phyloP scores from a whole-genome alignment of 2,113 vertebrate genomes.

The Phasianus colchicus region DNA sequence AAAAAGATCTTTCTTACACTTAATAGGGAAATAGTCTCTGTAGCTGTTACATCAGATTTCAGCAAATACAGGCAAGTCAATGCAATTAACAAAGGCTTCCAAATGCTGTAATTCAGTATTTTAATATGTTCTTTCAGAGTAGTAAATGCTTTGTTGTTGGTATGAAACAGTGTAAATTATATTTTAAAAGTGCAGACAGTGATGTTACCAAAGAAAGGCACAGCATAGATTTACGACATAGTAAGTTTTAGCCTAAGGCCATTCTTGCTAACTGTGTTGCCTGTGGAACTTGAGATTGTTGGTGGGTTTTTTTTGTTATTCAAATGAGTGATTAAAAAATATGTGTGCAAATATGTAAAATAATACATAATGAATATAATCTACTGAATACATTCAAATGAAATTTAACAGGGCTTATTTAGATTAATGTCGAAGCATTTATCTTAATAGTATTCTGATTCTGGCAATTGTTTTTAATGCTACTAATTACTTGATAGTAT shows the following conservation, averaged over 20 bases:
- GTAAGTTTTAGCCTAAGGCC: background rate
- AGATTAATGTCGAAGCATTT: background rate
- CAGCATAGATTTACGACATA: background rate
- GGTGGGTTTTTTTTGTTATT: too few species aligned
- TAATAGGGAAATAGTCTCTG: background rate
- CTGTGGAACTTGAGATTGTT: background rate
- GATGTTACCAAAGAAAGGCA: background rate
- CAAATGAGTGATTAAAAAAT: background rate
- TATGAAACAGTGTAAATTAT: background rate
- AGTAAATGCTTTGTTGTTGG: background rate
- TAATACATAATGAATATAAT: background rate
- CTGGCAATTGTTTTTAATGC: background rate
- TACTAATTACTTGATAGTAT: slow-evolving; percentile 22
- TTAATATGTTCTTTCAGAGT: background rate
- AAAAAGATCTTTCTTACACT: background rate
- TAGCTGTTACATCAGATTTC: background rate
- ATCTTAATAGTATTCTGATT: background rate
- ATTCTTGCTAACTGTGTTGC: background rate
- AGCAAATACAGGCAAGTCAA: background rate
- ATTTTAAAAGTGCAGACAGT: background rate
- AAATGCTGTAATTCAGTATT: background rate
- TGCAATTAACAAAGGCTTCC: background rate
- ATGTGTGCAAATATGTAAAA: background rate
- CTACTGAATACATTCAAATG: background rate
- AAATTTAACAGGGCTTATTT: background rate